Percentiles rank a stretch among this genome's conserved stretches.
phyloP scores from a whole-genome alignment of 2,113 vertebrate genomes.

The Prunella fulvescens region DNA sequence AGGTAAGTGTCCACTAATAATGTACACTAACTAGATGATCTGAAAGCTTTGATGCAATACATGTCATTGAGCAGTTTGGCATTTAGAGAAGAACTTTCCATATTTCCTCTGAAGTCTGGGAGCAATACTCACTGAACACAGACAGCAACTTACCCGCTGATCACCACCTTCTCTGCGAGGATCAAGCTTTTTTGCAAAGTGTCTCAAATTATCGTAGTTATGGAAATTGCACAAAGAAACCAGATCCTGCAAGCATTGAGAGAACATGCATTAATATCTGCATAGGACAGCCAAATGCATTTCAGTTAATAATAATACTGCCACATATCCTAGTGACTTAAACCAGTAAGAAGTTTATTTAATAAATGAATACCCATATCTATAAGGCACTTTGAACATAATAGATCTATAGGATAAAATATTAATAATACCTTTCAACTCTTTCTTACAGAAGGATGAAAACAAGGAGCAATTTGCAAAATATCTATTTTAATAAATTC shows the following conservation, averaged over 20 bases:
- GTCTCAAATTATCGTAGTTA: constrained; percentile 98
- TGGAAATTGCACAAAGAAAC: constrained; percentile 97
- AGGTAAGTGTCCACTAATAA: not conserved
- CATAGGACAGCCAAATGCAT: not conserved
- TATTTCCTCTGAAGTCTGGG: not conserved
- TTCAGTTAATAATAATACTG: not conserved
- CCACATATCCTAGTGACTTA: not conserved
- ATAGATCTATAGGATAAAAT: not conserved
- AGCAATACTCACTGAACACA: not conserved
- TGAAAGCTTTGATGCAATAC: constrained; percentile 41
- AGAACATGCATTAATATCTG: not conserved
- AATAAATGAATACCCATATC: not conserved
- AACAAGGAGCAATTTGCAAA: not conserved
- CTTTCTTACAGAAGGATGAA: not conserved
- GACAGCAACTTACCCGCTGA: constrained; percentile 86
- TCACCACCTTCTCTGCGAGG: constrained; percentile 97
- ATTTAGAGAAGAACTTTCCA: not conserved
- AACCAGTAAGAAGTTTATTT: not conserved
- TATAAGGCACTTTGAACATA: not conserved
- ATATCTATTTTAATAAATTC: not conserved
- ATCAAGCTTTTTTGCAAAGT: constrained; percentile 98
- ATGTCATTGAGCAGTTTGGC: constrained; percentile 33
- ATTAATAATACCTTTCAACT: not conserved
- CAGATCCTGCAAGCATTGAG: constrained; percentile 81
- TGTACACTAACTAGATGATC: not conserved